phyloP scores from a whole-genome alignment of 2,113 vertebrate species.

The Aegithalos caudatus region DNA sequence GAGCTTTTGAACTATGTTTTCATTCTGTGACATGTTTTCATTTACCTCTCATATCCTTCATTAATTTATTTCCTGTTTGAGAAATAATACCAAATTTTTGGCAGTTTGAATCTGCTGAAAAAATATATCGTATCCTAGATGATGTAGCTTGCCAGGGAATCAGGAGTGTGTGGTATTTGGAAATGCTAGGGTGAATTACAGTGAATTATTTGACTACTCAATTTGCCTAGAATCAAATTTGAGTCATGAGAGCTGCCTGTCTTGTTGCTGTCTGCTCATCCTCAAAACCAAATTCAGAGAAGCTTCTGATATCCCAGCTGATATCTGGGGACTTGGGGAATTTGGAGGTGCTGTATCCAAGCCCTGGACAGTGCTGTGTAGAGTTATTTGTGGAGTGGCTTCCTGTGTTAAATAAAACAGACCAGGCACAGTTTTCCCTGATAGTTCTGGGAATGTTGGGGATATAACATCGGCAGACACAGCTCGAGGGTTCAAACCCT shows the following conservation, averaged over 20 bases:
- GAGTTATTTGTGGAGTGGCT: not conserved
- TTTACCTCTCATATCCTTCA: constrained; percentile 67
- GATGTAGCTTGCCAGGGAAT: constrained; percentile 36
- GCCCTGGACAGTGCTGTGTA: not conserved
- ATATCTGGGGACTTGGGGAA: not conserved
- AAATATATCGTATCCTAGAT: constrained; percentile 18
- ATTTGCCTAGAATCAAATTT: not conserved
- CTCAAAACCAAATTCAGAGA: not conserved
- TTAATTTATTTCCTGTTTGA: constrained; percentile 68
- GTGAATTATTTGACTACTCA: not conserved
- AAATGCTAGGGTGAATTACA: constrained; percentile 6
- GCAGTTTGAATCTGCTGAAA: constrained; percentile 49
- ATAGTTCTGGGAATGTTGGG: not conserved
- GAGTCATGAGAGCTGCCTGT: not conserved
- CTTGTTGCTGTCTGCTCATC: not conserved
- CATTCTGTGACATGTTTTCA: constrained; percentile 70
- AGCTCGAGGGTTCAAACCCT: not conserved
- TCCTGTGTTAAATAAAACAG: not conserved
- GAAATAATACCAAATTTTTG: constrained; percentile 56
- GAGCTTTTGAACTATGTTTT: constrained; percentile 71
- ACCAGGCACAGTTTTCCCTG: not conserved
- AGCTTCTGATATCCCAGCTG: not conserved
- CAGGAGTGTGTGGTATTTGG: not conserved
- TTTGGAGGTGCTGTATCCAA: not conserved
- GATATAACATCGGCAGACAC: rapidly evolving